Percentiles rank a stretch among this genome's conserved stretches.
phyloP scores from a whole-genome alignment of 2,888 invertebrate genomes.

The Merodon equestris region DNA sequence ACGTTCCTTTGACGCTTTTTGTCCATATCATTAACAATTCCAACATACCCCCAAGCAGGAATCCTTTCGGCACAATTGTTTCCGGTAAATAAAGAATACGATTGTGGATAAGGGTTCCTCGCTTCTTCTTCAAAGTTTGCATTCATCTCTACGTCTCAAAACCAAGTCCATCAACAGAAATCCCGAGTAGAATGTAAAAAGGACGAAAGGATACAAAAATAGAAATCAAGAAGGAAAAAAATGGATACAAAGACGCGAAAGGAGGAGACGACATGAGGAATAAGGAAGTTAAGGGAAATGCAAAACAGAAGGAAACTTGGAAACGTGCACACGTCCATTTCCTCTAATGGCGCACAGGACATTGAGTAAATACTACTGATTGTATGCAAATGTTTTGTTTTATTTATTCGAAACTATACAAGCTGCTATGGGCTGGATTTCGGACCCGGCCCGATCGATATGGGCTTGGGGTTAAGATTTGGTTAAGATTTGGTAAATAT shows the following conservation, averaged over 20 bases:
- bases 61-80: conserved; percentile 26
- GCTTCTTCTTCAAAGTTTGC: conserved; percentile 12
- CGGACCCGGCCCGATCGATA: too few species aligned
- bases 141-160: not conserved
- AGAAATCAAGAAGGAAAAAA: too few species aligned
- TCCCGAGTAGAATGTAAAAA: too few species aligned
- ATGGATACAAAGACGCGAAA: too few species aligned
- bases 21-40: conserved; percentile 14
- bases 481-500: conserved; percentile 1
- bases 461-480: too few species aligned
- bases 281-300: not conserved
- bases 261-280: too few species aligned
- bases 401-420: conserved; percentile 40
- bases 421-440: not conserved
- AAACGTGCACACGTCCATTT: conserved; percentile 23
- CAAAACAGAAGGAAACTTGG: conserved; percentile 12
- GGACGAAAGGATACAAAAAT: too few species aligned
- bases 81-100: conserved; percentile 33
- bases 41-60: conserved; percentile 4
- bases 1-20: not conserved
- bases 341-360: conserved; percentile 38
- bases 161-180: conserved; percentile 1
- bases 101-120: conserved; percentile 15
- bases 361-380: conserved; percentile 57
- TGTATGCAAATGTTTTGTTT: conserved; percentile 63